These are phyloP conservation scores for Andricus curvator DNA, from an alignment of 2,888 invertebrate genomes.

Conservation along the genomic window DNA sequence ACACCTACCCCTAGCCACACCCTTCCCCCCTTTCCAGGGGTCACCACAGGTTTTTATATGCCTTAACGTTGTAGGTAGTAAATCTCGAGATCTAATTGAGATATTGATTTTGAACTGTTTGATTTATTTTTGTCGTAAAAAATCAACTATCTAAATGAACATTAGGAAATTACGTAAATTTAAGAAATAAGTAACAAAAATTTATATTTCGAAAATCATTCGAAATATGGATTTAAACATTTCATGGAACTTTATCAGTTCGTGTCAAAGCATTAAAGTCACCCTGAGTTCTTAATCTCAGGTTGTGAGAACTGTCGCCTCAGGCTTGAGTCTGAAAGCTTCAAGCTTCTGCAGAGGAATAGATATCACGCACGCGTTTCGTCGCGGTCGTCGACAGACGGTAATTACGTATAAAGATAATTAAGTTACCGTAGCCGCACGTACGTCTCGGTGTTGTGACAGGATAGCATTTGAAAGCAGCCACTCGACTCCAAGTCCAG, in stretches of 20 bases:
- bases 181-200: no score
- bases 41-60: no score
- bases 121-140: no score
- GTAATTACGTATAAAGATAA: slow-evolving; percentile 35
- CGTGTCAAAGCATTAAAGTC: neutral
- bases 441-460: slow-evolving; percentile 32
- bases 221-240: no score
- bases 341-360: neutral
- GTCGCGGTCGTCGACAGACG: slow-evolving; percentile 14
- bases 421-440: slow-evolving; percentile 19
- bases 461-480: slow-evolving; percentile 32
- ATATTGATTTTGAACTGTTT: no score
- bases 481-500: slow-evolving; percentile 22
- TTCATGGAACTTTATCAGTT: neutral
- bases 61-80: no score
- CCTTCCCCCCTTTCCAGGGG: no score
- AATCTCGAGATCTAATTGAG: no score
- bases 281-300: neutral
- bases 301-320: neutral
- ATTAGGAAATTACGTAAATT: no score
- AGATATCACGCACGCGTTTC: slow-evolving; percentile 4
- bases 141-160: no score
- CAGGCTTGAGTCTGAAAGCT: neutral
- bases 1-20: no score
- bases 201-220: no score